Percentiles rank a stretch among this genome's conserved stretches.
Conservation (phyloP, 2,113 vertebrate genomes). For the Scomber colias region DNA sequence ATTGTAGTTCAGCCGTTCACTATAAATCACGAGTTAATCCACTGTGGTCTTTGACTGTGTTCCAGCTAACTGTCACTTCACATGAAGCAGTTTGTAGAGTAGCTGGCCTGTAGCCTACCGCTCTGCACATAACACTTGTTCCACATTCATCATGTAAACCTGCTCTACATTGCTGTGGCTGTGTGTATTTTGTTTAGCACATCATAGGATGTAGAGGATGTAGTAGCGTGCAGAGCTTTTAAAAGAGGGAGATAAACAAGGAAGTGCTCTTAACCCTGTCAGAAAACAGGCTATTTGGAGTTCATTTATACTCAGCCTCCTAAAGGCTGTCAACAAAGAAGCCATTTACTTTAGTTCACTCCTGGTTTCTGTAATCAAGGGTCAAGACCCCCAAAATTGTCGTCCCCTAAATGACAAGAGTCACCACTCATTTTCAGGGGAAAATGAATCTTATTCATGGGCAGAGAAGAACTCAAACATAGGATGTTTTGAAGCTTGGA, state of each 20-base stretch:
- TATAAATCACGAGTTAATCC: slow-evolving; percentile 8
- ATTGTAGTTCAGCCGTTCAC: slow-evolving; percentile 9
- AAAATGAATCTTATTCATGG: slow-evolving; percentile 20
- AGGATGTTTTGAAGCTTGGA: neutral
- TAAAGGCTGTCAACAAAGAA: slow-evolving; percentile 17
- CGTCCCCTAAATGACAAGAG: neutral
- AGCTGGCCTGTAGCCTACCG: slow-evolving; percentile 25
- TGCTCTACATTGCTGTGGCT: neutral
- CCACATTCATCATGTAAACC: slow-evolving; percentile 26
- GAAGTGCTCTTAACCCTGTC: neutral
- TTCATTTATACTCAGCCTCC: slow-evolving; percentile 8
- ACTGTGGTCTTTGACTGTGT: neutral
- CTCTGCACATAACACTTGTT: slow-evolving; percentile 17
- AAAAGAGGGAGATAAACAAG: neutral
- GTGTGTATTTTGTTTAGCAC: neutral
- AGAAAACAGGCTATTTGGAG: slow-evolving; percentile 10
- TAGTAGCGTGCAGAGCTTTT: neutral
- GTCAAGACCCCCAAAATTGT: neutral
- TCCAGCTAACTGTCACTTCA: slow-evolving; percentile 33
- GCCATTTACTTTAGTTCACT: slow-evolving; percentile 1
- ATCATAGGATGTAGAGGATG: neutral
- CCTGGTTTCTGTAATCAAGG: slow-evolving; percentile 17
- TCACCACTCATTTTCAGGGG: slow-evolving; percentile 16
- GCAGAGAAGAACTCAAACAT: neutral
- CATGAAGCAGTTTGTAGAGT: slow-evolving; percentile 17